A percentile compares a stretch with the other conserved stretches of the same genome.
phyloP scores from a whole-genome alignment of 1,140 invertebrate genomes.

The Helicoverpa zea region DNA sequence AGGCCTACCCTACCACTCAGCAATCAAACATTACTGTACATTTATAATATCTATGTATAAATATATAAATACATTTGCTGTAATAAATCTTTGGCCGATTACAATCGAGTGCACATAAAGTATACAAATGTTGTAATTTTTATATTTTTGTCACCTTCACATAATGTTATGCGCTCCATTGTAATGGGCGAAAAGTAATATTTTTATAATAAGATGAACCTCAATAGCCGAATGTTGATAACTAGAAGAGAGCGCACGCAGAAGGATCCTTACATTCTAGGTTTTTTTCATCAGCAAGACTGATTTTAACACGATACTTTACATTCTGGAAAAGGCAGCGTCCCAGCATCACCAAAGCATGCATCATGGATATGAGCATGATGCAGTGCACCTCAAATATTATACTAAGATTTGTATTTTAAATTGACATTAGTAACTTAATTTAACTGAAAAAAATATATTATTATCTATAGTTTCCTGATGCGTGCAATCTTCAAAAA shows the following conservation, averaged over 20 bases:
- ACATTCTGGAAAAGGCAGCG: background rate
- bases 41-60: slow-evolving; percentile 7
- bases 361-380: no score
- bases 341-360: no score
- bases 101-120: slow-evolving; percentile 5
- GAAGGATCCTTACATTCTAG: background rate
- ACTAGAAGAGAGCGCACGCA: background rate
- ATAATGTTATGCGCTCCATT: background rate
- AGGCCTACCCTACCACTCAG: slow-evolving; percentile 8
- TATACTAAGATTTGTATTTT: no score
- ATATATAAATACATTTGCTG: slow-evolving; percentile 11
- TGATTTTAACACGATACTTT: background rate
- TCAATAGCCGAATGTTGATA: slow-evolving; percentile 1
- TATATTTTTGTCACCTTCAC: slow-evolving; percentile 20
- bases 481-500: slow-evolving; percentile 19
- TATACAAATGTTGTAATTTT: slow-evolving; percentile 24
- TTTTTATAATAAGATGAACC: slow-evolving; percentile 22
- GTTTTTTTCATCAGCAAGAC: no score
- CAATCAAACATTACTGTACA: slow-evolving; percentile 15
- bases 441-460: no score
- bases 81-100: slow-evolving; percentile 2
- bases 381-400: no score
- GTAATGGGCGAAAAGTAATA: slow-evolving; percentile 11
- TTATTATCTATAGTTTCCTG: no score
- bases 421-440: no score